Evolutionary conservation across 1,140 invertebrate genomes (phyloP), one percentile per base, ranked within the genome.

Genomic region (Pygmarrhopalites habei): DNA sequence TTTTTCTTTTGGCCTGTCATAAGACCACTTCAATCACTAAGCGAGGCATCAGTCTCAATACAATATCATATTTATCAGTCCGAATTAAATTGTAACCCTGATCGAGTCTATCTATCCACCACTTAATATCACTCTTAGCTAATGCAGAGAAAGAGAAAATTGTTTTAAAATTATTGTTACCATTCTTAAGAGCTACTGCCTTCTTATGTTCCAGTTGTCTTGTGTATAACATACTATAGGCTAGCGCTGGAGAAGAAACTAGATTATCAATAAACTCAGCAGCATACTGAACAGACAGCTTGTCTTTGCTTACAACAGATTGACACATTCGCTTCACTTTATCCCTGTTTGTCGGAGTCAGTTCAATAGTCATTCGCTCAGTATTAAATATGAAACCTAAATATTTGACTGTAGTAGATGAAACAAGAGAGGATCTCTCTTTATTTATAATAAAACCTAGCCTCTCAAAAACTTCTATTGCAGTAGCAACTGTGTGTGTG

Each of bases 371-470:
- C 59, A 66, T 39, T 5, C 10, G 21, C 14, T n/a, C 21, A 7
- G 59, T 51, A 49, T 62, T 35, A 30, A 62, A 62, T 15, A 51
- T n/a, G 53, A 62, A 55, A 4, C 60, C 60, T 41, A 61, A 43
- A 28, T 53, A 61, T 1, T 52, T 29, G 0, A 53, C 23, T n/a
- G n/a, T 1, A 7, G 41, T 10, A 1, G 23, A 28, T 12, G 60
- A 49, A 7, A 35, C 21, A 2, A 43, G 3, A 7, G 21, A 1
- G 0, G 64, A 66, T 44, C 62, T 66, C 4, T 4, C 14, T 2
- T 53, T 26, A 43, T 62, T 32, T 25, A 51, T 62, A 5, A 41
- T 10, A 58, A 66, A 66, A 2, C 64, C 64, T 17, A 66, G 26
- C 19, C 21, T 25, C 14, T 26, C 23, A 28, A 62, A 44, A 0